Base-by-base conservation (phyloP, 2,113 vertebrate genomes). In the Heterotilapia buettikoferi region DNA sequence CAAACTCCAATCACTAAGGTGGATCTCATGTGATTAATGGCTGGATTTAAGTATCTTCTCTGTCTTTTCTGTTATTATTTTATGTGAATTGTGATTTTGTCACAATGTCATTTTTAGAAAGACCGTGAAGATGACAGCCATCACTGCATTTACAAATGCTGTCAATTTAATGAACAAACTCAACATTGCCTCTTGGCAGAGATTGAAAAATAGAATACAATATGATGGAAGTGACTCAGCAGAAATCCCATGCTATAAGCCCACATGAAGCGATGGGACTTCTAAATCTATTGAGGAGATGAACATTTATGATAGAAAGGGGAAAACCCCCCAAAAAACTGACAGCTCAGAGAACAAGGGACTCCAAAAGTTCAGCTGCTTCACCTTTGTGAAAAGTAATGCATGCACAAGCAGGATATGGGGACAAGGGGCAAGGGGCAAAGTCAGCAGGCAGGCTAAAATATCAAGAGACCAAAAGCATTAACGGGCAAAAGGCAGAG, bases 291-390 rank as follows among this genome's bases (percentile, higher is more conserved):
- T n/a, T 78, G 45, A 78, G 9, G 71, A 76, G 43, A 78, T 78
- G 18, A 52, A n/a, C 21, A 31, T 52, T n/a, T 78, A 12, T 78
- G 73, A 10, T 19, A 52, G 73, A 33, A 33, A 33, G 9, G 9
- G 10, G 10, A 11, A 19, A 43, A 19, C 0, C 0, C 6, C 9
- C 8, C 0, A 7, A 43, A 43, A 21, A 24, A 2, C 3, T 63
- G 40, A 61, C 56, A 63, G 56, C 57, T 61, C 40, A n/a, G 80
- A 82, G 21, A 61, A 82, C 80, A 14, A 29, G 11, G 18, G 24
- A 47, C 45, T 33, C 73, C 40, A 21, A 29, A 63, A 21, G 73
- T 78, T 78, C 73, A 63, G 29, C n/a, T 31, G n/a, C 24, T 45
- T 73, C 83, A 57, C 52, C 52, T 84, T 33, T 31, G 56, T 54